Evolutionary conservation across 1,140 invertebrate species (phyloP).

Genomic region (Zaprionus gabonicus): DNA sequence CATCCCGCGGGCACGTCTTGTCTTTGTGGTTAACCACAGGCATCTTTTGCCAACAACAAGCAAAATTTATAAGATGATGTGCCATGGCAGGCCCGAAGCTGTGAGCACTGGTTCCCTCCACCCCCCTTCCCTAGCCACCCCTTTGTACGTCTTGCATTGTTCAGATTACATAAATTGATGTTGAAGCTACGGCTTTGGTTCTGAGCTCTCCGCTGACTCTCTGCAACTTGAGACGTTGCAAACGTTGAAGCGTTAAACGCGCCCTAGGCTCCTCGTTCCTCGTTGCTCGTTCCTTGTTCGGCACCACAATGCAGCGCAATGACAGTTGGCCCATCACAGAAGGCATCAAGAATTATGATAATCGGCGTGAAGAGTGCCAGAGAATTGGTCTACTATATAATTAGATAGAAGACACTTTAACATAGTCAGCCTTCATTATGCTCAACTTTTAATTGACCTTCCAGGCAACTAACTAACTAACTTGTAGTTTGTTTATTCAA

Average conservation of each 20-base stretch:
- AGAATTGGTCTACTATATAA: constrained; percentile 31
- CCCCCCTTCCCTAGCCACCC: not conserved
- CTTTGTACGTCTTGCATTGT: constrained; percentile 46
- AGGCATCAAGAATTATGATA: constrained; percentile 46
- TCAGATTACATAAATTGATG: constrained; percentile 82
- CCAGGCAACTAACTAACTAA: constrained; percentile 10
- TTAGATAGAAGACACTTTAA: constrained; percentile 37
- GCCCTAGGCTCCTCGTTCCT: constrained; percentile 16
- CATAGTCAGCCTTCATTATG: constrained; percentile 1
- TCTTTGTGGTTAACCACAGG: constrained; percentile 77
- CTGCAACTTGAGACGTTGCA: constrained; percentile 35
- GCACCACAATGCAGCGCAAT: constrained; percentile 22
- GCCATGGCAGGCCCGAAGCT: constrained; percentile 48
- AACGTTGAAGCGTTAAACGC: constrained; percentile 44
- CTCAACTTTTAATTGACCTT: constrained; percentile 29
- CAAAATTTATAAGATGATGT: constrained; percentile 82
- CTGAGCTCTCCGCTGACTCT: constrained; percentile 26
- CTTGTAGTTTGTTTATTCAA: constrained; percentile 23
- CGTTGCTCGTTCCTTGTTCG: not conserved
- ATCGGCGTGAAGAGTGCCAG: constrained; percentile 32
- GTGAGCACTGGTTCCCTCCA: constrained; percentile 1
- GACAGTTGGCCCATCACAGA: constrained; percentile 48
- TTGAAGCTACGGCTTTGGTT: constrained; percentile 49
- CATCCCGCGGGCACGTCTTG: constrained; percentile 6
- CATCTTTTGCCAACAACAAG: constrained; percentile 68